Base-by-base conservation (phyloP, 2,888 invertebrate species). In the Apocheima hispidaria region DNA sequence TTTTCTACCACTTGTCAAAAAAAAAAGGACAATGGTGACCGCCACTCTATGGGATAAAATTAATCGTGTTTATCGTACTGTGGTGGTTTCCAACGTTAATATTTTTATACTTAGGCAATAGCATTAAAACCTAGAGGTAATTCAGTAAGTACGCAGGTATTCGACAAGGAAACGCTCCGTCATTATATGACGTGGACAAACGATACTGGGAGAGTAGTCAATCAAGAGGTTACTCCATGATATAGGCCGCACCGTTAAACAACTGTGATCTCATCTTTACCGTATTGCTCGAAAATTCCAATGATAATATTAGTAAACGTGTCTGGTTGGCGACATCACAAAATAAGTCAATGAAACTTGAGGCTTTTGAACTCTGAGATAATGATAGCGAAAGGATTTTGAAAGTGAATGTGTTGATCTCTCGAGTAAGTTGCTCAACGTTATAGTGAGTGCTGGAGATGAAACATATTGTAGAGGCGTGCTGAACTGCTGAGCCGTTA, bases 381-480 rank as follows among this genome's bases (percentile, higher is more conserved):
- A 36, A 6, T 35, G 52, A 59, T 61, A 67, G 63, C 58, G 67
- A 85, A 81, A 83, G 82, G 82, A 83, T 82, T 77, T 83, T 80
- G 82, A 84, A 87, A 87, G 86, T 86, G 82, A 85, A 80, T 70
- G 81, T 75, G 70, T 66, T 63, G 68, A 73, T 70, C 64, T 59
- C 65, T 68, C 14, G 35, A 35, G 35, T 40, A 23, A 52, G 72
- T 79, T 81, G 75, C 77, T 70, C 73, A 81, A 81, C 69, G 66
- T 69, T 52, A 44, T 51, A 72, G 73, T 74, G 72, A 70, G 75
- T 73, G 71, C 62, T 68, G 59, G 67, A 78, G 78, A 81, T 77
- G 60, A 58, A 52, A 57, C 61, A 63, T 46, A 79, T 78, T 75
- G 76, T 77, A 73, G 70, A 72, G 54, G 70, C 69, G 61, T 68